Base-by-base conservation (phyloP, 2,888 invertebrate genomes). In the Arge pagana region DNA sequence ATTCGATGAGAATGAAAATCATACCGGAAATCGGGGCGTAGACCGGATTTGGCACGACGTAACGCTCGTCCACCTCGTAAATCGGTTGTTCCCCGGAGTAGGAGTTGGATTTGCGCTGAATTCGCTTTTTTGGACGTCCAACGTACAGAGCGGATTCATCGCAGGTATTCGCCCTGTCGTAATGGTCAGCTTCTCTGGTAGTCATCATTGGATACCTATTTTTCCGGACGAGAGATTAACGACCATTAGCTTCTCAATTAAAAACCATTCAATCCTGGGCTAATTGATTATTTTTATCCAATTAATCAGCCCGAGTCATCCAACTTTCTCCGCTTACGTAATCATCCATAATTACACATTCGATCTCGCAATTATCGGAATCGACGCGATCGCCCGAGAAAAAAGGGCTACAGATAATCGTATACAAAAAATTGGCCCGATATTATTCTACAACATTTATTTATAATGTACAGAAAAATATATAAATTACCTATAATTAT, bases 21-120 rank as follows among this genome's bases (percentile, higher is more conserved):
- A n/a, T n/a, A 72, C 73, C 69, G 50, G 72, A 64, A 57, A 71
- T 62, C 55, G 71, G 72, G 48, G 69, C 61, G 54, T 71, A 72
- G 50, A 71, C 62, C 50, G 71, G 69, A 31, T 37, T 35, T 6
- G 43, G 33, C 7, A 36, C 31, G n/a, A 42, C 21, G 19, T 51
- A 51, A 4, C 42, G 35, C 3, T 19, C 16, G 10, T 52, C 65
- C 48, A 70, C 71, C 58, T 75, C 72, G 61, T 72, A 74, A 58
- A 71, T 70, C 33, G 74, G 68, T 42, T 65, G 61, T 23, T 70
- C 72, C n/a, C 23, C 11, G 64, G 71, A 69, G 57, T 68, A 63
- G 52, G 64, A 65, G 50, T 55, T 53, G 11, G 57, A 53, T 57
- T 56, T 63, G 60, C 58, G 61, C 40, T 56, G 23, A 8, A 42